A percentile compares a stretch with the other conserved stretches of the same genome.
phyloP scores from a whole-genome alignment of 2,797 vertebrate species.

The Lophotriccus pileatus region DNA sequence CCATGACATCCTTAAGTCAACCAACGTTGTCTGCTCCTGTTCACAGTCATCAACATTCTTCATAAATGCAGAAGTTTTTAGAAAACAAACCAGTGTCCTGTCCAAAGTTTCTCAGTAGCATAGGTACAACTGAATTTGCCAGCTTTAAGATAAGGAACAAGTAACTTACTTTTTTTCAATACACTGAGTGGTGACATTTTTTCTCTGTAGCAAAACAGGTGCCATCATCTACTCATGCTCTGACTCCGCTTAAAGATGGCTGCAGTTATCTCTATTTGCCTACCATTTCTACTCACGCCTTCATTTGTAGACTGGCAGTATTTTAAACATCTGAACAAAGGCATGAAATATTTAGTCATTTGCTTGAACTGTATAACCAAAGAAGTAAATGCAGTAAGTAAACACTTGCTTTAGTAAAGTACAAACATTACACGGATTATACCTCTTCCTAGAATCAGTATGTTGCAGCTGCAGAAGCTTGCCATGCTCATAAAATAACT shows the following conservation, averaged over 20 bases:
- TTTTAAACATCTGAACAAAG: neutral
- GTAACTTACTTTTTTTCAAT: neutral
- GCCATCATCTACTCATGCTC: neutral
- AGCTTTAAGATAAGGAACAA: neutral
- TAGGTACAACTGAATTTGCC: neutral
- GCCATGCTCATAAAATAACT: neutral
- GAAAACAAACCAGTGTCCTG: neutral
- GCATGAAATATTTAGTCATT: neutral
- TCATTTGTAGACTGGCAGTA: neutral
- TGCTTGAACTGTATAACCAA: neutral
- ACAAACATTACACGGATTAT: neutral
- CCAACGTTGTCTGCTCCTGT: neutral
- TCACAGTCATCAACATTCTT: neutral
- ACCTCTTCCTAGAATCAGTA: neutral
- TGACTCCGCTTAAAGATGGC: neutral
- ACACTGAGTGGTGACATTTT: neutral
- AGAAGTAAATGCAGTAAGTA: constrained; percentile 10
- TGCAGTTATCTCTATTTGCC: neutral
- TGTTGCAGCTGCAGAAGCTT: neutral
- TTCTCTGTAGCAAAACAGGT: neutral
- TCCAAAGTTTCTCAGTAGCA: neutral
- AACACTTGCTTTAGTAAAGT: neutral
- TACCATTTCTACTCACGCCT: neutral
- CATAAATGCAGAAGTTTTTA: neutral
- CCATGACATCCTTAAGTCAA: neutral